phyloP scores from a whole-genome alignment of 2,888 invertebrate species.

The Galerucella nymphaeae region DNA sequence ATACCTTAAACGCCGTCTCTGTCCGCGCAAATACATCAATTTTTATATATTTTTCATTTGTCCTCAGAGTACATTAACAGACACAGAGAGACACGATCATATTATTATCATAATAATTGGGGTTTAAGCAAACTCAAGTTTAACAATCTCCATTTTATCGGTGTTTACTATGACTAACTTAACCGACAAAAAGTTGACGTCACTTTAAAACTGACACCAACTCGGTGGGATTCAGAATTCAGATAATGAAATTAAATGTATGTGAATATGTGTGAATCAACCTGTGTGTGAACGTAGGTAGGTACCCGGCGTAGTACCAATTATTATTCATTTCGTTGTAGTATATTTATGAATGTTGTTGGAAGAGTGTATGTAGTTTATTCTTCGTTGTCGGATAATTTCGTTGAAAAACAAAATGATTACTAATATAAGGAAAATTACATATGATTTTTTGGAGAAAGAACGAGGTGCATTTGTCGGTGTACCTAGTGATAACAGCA shows the following conservation, averaged over 20 bases:
- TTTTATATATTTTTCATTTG: not conserved
- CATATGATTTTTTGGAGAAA: constrained; percentile 14
- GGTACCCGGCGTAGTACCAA: not conserved
- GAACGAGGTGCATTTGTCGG: constrained; percentile 1
- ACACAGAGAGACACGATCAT: not conserved
- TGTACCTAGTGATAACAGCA: not conserved
- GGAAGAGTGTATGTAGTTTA: not conserved
- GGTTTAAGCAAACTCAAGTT: not conserved
- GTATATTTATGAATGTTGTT: not conserved
- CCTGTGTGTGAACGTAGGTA: not conserved
- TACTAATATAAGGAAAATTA: not conserved
- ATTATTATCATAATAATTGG: not conserved
- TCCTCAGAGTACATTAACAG: not conserved
- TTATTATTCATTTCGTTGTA: not conserved
- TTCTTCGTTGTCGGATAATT: not conserved
- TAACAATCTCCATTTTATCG: constrained; percentile 10
- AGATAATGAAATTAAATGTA: not conserved
- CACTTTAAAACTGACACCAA: constrained; percentile 2
- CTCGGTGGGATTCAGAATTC: not conserved
- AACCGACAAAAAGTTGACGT: constrained; percentile 17
- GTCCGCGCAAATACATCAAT: not conserved
- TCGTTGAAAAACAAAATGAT: constrained; percentile 8
- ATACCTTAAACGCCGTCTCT: not conserved
- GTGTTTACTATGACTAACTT: not conserved
- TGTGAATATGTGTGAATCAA: not conserved